Conservation (phyloP, 2,113 vertebrate species). For the Microcebus jonahi region DNA sequence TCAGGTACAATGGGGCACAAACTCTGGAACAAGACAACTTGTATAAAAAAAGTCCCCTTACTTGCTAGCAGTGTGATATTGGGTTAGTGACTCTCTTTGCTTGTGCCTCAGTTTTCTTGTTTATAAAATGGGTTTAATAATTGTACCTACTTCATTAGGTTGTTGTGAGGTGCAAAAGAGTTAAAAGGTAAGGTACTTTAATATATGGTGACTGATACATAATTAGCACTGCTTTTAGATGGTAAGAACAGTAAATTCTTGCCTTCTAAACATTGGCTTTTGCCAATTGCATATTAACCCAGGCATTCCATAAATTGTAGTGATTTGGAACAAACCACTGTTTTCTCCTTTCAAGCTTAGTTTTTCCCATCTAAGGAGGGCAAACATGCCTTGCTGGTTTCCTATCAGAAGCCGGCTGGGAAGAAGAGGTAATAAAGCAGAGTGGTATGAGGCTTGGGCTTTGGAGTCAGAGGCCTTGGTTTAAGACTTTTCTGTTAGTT, state of each 20-base stretch:
- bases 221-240: neutral
- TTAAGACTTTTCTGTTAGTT: neutral
- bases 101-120: neutral
- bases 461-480: neutral
- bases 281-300: neutral
- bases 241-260: neutral
- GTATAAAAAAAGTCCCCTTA: neutral
- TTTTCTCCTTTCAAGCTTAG: neutral
- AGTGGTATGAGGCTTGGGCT: neutral
- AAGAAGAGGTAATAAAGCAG: neutral
- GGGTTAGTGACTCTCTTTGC: neutral
- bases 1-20: fast-evolving
- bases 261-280: neutral
- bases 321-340: neutral
- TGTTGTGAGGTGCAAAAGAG: neutral
- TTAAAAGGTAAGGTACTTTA: neutral
- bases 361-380: neutral
- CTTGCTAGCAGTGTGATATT: neutral
- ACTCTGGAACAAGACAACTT: neutral
- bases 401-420: neutral
- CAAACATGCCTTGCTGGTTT: neutral
- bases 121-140: neutral
- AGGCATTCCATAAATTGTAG: neutral
- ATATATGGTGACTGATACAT: neutral
- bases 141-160: neutral